Percentiles rank a stretch among this genome's conserved stretches.
Conservation (phyloP, 2,113 vertebrate genomes). For the Dasyprocta punctata region DNA sequence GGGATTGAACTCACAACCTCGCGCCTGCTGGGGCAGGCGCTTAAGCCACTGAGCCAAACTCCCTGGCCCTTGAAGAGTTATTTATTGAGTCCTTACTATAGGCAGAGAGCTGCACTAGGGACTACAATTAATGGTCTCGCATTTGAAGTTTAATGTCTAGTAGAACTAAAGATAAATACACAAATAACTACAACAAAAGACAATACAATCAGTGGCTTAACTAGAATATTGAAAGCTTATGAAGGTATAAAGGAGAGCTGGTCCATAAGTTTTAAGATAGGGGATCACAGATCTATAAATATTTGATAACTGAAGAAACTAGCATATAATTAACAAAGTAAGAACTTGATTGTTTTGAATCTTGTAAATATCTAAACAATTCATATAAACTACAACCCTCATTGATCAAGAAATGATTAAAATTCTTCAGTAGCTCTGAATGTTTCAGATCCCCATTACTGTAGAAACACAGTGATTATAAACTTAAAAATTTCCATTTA, state of each 20-base stretch:
- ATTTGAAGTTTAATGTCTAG: slow-evolving; percentile 51
- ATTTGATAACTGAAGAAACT: slow-evolving; percentile 59
- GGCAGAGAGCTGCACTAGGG: slow-evolving; percentile 23
- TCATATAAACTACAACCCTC: slow-evolving; percentile 1
- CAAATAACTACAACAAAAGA: slow-evolving; percentile 27
- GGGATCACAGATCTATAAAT: slow-evolving; percentile 5
- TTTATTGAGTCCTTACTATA: slow-evolving; percentile 4
- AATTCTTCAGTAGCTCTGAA: not conserved
- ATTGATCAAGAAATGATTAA: slow-evolving; percentile 43
- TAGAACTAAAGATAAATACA: slow-evolving; percentile 47
- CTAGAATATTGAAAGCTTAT: not conserved
- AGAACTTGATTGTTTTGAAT: slow-evolving; percentile 30
- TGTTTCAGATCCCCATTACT: slow-evolving; percentile 21
- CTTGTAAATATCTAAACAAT: slow-evolving; percentile 11
- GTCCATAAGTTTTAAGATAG: not conserved
- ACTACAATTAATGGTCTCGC: slow-evolving; percentile 10
- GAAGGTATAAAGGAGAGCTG: slow-evolving; percentile 11
- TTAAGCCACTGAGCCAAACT: no score
- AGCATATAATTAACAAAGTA: slow-evolving; percentile 49
- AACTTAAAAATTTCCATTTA: slow-evolving; percentile 40
- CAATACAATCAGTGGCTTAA: not conserved
- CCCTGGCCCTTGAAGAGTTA: no score
- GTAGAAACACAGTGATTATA: not conserved
- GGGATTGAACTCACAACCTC: no score
- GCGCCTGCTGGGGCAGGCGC: no score